Percentiles rank a stretch among this genome's conserved stretches.
Evolutionary conservation across 2,113 vertebrate genomes (phyloP).

Genomic region (Tautogolabrus adspersus): DNA sequence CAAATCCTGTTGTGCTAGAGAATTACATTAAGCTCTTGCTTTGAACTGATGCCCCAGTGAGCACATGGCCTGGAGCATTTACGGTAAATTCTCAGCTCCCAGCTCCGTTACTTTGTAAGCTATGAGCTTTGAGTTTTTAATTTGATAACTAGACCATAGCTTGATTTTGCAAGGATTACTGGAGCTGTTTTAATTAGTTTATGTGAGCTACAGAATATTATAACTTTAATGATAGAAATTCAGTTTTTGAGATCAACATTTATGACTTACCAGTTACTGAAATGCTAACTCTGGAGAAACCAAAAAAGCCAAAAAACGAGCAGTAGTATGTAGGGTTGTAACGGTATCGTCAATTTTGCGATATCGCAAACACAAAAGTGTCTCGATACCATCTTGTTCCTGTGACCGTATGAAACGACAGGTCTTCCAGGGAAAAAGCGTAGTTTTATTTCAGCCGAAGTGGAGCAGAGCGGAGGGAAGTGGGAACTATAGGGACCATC

Average conservation of each 20-base stretch:
- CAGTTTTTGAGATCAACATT: not conserved
- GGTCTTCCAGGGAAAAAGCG: no score
- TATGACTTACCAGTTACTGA: not conserved
- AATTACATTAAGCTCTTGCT: conserved; percentile 79
- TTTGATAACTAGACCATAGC: not conserved
- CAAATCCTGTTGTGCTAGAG: conserved; percentile 82
- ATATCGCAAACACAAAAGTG: no score
- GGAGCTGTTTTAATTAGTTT: not conserved
- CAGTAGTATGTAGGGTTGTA: no score
- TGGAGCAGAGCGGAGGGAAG: no score
- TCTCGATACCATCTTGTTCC: no score
- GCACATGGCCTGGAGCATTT: conserved; percentile 71
- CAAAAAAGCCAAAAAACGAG: not conserved
- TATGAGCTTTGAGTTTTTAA: conserved; percentile 12
- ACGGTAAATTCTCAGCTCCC: conserved; percentile 45
- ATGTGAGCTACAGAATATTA: not conserved
- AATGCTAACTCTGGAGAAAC: not conserved
- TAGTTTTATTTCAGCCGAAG: no score
- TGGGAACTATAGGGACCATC: no score
- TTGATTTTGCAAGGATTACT: not conserved
- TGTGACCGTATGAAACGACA: no score
- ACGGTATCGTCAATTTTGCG: no score
- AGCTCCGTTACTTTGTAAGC: conserved; percentile 13
- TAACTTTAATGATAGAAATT: not conserved
- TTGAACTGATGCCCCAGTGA: conserved; percentile 65